phyloP scores from a whole-genome alignment of 2,888 invertebrate species.

The Epistrophe grossulariae region DNA sequence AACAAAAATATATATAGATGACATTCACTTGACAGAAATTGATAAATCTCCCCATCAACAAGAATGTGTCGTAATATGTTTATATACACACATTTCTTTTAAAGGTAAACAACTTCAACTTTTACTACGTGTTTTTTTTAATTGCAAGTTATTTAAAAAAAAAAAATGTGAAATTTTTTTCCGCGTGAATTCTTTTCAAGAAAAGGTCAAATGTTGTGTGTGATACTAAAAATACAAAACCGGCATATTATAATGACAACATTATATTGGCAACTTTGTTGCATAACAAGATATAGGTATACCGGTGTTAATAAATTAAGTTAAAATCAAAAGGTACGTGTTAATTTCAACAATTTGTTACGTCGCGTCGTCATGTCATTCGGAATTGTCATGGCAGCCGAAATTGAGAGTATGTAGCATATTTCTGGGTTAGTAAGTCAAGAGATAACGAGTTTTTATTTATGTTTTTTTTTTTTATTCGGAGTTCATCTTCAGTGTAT shows the following conservation, averaged over 20 bases:
- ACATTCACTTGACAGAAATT: constrained; percentile 40
- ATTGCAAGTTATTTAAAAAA: neutral
- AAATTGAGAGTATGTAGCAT: neutral
- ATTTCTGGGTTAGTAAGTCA: constrained; percentile 74
- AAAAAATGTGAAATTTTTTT: neutral
- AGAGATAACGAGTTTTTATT: constrained; percentile 56
- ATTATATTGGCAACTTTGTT: constrained; percentile 19
- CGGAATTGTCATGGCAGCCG: constrained; percentile 10
- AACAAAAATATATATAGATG: neutral
- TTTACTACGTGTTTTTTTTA: constrained; percentile 47
- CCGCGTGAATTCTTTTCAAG: constrained; percentile 19
- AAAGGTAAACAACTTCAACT: constrained; percentile 66
- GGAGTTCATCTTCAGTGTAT: constrained; percentile 45
- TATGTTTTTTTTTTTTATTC: neutral
- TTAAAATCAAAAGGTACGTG: constrained; percentile 33
- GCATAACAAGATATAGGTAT: neutral
- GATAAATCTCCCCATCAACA: constrained; percentile 11
- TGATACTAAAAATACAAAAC: neutral
- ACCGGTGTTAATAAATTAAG: neutral
- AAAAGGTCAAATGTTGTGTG: constrained; percentile 29
- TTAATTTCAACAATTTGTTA: constrained; percentile 39
- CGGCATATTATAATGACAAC: constrained; percentile 19
- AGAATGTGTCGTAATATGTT: neutral
- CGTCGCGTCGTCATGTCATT: constrained; percentile 63
- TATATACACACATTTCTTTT: constrained; percentile 8